A percentile compares a stretch with the other conserved stretches of the same genome.
These are phyloP conservation scores for Saccostrea cuccullata DNA, from an alignment of 1,140 invertebrate species.

Conservation along the genomic window DNA sequence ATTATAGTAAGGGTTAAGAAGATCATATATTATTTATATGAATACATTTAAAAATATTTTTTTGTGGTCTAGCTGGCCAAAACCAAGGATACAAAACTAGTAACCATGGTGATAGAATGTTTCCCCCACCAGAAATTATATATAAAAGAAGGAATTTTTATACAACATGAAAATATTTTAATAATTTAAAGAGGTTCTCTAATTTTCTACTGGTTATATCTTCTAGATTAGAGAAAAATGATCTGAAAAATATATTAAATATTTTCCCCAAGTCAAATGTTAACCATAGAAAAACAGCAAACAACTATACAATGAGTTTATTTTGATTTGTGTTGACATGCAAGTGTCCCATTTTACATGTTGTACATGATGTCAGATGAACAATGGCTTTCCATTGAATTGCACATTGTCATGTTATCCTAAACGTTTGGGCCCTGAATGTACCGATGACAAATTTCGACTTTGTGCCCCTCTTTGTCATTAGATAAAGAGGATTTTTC, in stretches of 20 bases:
- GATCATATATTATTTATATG: neutral
- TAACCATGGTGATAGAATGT: no score
- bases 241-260: neutral
- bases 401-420: constrained; percentile 23
- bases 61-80: no score
- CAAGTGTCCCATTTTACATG: constrained; percentile 26
- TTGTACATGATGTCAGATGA: constrained; percentile 19
- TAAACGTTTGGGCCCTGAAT: neutral
- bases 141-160: no score
- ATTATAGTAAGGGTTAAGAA: neutral
- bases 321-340: constrained; percentile 14
- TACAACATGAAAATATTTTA: no score
- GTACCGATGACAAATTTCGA: constrained; percentile 3
- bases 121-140: no score
- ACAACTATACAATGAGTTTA: constrained; percentile 12
- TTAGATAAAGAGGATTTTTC: constrained; percentile 29
- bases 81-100: no score
- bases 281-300: constrained; percentile 4
- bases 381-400: constrained; percentile 4
- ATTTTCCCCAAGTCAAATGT: neutral
- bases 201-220: no score
- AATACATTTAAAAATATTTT: no score
- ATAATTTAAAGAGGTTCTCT: no score
- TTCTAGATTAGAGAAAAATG: neutral
- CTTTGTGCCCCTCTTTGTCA: constrained; percentile 7